Evolutionary conservation across 2,888 invertebrate genomes (phyloP), one percentile per base, ranked within the genome.

Genomic region (Endomychus coccineus): DNA sequence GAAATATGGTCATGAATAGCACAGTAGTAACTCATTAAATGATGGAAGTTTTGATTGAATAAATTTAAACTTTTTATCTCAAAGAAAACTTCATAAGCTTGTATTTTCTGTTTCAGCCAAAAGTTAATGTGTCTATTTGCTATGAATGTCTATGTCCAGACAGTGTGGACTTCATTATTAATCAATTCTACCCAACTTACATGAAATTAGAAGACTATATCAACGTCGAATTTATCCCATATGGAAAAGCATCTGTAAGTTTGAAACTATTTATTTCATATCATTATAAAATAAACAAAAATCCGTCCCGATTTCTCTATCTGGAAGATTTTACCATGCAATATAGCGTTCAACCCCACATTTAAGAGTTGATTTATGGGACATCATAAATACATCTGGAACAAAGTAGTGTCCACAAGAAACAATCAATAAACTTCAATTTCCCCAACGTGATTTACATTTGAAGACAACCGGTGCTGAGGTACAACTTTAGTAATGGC

Each of bases 81-180:
- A n/a, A n/a, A n/a, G n/a, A n/a, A n/a, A n/a, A n/a, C n/a, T n/a
- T 19, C 19, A 19, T 6, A 19, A 6, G 5, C 19, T 6, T 24
- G 11, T 24, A 10, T 24, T 11, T 27, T 34, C 37, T 33, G 7
- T 38, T 39, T 17, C 23, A 39, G 46, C 40, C 32, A 21, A 11
- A 36, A n/a, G 19, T 59, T 3, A 45, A 50, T 2, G 62, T 71
- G 2, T 58, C 59, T 2, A 58, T 72, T 10, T 71, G 68, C 49
- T 73, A 71, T 46, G 73, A 72, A 49, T 56, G 69, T 2, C 52
- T 71, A 12, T 72, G 73, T 46, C 62, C 66, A 0, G 70, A 71
- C 51, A 71, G 71, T 41, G 58, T 61, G 4, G 42, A 48, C 11
- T 71, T 69, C 46, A 55, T 72, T 15, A 58, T 38, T 2, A 44